Percentiles rank a stretch among this genome's conserved stretches.
Evolutionary conservation across 1,140 invertebrate species (phyloP).

Genomic region (Drosophila insularis): DNA sequence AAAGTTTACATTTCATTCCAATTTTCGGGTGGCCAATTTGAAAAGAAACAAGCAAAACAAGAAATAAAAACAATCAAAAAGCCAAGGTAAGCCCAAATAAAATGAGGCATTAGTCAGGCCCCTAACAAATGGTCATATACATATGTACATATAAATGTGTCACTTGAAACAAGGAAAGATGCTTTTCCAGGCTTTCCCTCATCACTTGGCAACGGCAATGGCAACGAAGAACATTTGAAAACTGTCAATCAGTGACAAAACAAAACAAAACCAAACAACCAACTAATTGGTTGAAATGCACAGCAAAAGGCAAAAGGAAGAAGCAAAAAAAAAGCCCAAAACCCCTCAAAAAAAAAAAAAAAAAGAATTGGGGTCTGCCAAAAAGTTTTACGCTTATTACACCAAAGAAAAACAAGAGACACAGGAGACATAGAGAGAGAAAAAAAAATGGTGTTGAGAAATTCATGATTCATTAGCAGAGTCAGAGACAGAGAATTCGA

Average conservation of each 20-base stretch:
- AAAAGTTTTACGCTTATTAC: constrained; percentile 79
- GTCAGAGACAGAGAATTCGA: constrained; percentile 21
- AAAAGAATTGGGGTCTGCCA: constrained; percentile 46
- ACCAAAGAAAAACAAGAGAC: constrained; percentile 49
- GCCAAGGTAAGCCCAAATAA: constrained; percentile 23
- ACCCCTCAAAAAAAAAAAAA: constrained; percentile 28
- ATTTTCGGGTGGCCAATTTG: constrained; percentile 53
- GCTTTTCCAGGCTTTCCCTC: constrained; percentile 43
- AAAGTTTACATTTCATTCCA: constrained; percentile 27
- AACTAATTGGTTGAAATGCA: constrained; percentile 78
- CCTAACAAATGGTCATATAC: constrained; percentile 32
- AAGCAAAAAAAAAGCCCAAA: constrained; percentile 28
- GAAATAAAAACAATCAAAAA: constrained; percentile 12
- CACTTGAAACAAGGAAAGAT: constrained; percentile 13
- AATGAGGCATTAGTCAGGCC: constrained; percentile 61
- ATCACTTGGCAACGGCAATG: constrained; percentile 48
- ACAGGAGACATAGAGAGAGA: constrained; percentile 19
- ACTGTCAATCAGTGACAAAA: constrained; percentile 69
- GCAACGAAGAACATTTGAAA: constrained; percentile 43
- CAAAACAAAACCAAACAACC: constrained; percentile 55
- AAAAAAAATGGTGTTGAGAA: constrained; percentile 51
- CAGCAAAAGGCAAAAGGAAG: constrained; percentile 39
- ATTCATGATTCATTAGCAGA: constrained; percentile 77
- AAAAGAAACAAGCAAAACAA: constrained; percentile 17
- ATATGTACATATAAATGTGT: constrained; percentile 1